Percentiles rank a stretch among this genome's conserved stretches.
These are phyloP conservation scores for Loris lydekkerianus DNA, from an alignment of 2,797 vertebrate genomes.

Conservation along the genomic window DNA sequence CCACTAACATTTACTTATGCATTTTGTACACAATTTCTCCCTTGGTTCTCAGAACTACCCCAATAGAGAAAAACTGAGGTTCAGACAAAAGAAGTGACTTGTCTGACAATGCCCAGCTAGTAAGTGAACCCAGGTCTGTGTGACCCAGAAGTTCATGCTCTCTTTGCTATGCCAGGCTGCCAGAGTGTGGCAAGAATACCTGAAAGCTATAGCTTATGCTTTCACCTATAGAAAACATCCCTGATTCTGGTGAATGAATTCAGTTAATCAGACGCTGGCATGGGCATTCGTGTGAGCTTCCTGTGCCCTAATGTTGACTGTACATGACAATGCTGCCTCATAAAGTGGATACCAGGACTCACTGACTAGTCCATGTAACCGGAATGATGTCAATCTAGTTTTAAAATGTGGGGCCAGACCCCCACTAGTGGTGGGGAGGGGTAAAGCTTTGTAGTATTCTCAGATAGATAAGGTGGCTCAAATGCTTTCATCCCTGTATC, in stretches of 20 bases:
- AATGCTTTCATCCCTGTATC: not conserved
- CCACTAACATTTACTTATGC: not conserved
- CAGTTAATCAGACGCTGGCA: not conserved
- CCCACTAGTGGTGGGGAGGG: too few relatives aligned
- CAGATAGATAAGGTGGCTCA: not conserved
- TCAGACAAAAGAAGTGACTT: constrained; percentile 42
- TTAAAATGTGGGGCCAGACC: constrained; percentile 11
- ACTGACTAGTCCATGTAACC: not conserved
- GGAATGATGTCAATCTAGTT: constrained; percentile 2
- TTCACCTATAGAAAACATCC: not conserved
- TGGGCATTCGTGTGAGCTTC: not conserved
- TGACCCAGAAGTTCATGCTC: not conserved
- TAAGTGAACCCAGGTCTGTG: not conserved
- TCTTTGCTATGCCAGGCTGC: not conserved
- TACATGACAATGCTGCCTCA: not conserved
- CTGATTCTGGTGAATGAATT: not conserved
- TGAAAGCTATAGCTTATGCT: not conserved
- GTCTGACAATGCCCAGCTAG: not conserved
- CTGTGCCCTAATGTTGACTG: not conserved
- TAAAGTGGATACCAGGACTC: not conserved
- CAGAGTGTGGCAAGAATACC: not conserved
- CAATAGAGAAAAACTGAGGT: constrained; percentile 25
- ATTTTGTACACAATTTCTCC: not conserved
- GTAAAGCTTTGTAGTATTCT: not conserved
- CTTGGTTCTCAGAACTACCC: constrained; percentile 25